These are phyloP conservation scores for Heterotis niloticus DNA, from an alignment of 2,113 vertebrate species.

Conservation along the genomic window DNA sequence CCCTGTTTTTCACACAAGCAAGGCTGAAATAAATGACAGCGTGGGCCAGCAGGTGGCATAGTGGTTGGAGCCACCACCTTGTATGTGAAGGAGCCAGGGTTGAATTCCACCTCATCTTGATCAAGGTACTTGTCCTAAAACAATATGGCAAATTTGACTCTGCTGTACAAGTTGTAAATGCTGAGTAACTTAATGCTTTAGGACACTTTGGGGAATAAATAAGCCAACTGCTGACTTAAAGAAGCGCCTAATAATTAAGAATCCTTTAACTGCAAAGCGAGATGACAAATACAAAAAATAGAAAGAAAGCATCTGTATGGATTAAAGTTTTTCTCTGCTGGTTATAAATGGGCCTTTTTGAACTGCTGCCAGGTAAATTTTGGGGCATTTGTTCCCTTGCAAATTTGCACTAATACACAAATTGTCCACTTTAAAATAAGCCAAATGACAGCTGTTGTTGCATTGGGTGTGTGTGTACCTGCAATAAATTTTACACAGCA, in stretches of 20 bases:
- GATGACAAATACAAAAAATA: not conserved
- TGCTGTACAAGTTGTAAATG: not conserved
- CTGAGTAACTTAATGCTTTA: too few relatives aligned
- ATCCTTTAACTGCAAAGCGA: not conserved
- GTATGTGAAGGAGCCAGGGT: too few relatives aligned
- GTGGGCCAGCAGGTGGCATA: too few relatives aligned
- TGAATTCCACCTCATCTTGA: too few relatives aligned
- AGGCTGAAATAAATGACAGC: not conserved
- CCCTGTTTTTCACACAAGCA: not conserved
- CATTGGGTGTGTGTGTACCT: not conserved
- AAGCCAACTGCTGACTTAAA: too few relatives aligned
- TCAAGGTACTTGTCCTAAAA: too few relatives aligned
- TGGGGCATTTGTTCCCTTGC: not conserved
- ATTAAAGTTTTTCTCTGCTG: not conserved
- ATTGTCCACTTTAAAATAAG: not conserved
- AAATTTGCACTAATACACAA: not conserved
- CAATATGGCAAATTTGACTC: not conserved
- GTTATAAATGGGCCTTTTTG: slow-evolving; percentile 2
- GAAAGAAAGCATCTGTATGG: not conserved
- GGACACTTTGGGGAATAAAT: too few relatives aligned
- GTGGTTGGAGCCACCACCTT: too few relatives aligned
- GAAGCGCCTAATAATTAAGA: not conserved
- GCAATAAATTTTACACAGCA: not conserved
- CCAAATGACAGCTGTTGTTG: not conserved
- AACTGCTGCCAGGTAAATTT: not conserved